phyloP scores from a whole-genome alignment of 2,888 invertebrate genomes.

The Cheiracanthium punctorium region DNA sequence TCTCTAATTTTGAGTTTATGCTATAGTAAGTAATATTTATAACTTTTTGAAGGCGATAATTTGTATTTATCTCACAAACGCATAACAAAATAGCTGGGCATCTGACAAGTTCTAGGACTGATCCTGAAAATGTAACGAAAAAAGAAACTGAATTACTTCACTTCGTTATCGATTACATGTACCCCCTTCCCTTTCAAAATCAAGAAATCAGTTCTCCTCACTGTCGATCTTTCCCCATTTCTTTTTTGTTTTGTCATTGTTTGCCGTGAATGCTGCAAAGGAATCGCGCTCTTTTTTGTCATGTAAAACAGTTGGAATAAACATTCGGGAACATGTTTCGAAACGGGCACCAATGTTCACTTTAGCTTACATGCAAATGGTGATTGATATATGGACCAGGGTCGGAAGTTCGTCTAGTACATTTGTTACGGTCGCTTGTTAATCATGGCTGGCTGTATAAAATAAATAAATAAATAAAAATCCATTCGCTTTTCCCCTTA shows the following conservation, averaged over 20 bases:
- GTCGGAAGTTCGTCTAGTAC: not conserved
- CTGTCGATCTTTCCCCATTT: not conserved
- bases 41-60: too few species aligned
- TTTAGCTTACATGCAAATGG: not conserved
- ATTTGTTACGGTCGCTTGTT: not conserved
- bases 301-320: not conserved
- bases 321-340: not conserved
- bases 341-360: not conserved
- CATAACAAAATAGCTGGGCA: too few species aligned
- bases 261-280: not conserved
- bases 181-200: too few species aligned
- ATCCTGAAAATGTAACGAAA: too few species aligned
- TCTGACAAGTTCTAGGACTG: too few species aligned
- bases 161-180: too few species aligned
- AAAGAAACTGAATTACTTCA: too few species aligned
- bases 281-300: not conserved
- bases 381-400: not conserved
- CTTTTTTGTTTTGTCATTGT: not conserved
- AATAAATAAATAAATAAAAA: too few species aligned
- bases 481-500: not conserved
- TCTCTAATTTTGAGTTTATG: too few species aligned
- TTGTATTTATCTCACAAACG: too few species aligned
- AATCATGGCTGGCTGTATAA: not conserved
- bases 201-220: too few species aligned
- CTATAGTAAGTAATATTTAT: too few species aligned